Evolutionary conservation across 2,888 invertebrate species (phyloP).

Genomic region (Hypomecis punctinalis): DNA sequence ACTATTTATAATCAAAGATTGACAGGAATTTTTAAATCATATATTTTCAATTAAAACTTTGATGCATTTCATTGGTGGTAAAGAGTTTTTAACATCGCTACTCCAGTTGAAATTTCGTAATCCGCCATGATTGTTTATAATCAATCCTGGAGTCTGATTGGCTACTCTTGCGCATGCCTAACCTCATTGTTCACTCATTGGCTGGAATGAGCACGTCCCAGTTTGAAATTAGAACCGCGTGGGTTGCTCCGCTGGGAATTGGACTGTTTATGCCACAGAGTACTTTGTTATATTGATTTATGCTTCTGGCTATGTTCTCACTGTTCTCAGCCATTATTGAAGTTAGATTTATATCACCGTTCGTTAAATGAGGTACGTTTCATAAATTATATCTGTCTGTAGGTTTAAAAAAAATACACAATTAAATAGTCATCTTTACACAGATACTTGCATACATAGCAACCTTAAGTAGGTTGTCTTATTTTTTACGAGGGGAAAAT

Average conservation of each 20-base stretch:
- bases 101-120: slow-evolving; percentile 29
- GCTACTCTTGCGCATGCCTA: slow-evolving; percentile 54
- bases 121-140: slow-evolving; percentile 66
- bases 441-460: too few relatives aligned
- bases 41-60: too few relatives aligned
- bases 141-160: slow-evolving; percentile 59
- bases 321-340: slow-evolving; percentile 3
- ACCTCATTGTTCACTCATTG: slow-evolving; percentile 59
- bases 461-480: too few relatives aligned
- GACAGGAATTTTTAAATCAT: too few relatives aligned
- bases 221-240: slow-evolving; percentile 70
- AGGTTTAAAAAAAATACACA: too few relatives aligned
- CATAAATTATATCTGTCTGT: too few relatives aligned
- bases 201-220: slow-evolving; percentile 52
- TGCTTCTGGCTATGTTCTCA: background rate
- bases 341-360: background rate
- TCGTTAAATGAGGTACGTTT: too few relatives aligned
- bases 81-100: background rate
- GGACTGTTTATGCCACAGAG: slow-evolving; percentile 18
- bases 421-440: too few relatives aligned
- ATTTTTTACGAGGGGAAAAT: too few relatives aligned
- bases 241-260: slow-evolving; percentile 45
- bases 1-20: too few relatives aligned
- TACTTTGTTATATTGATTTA: too few relatives aligned
- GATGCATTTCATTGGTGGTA: too few relatives aligned